Conservation (phyloP, 2,797 vertebrate species). For the Diplodus puntazzo region DNA sequence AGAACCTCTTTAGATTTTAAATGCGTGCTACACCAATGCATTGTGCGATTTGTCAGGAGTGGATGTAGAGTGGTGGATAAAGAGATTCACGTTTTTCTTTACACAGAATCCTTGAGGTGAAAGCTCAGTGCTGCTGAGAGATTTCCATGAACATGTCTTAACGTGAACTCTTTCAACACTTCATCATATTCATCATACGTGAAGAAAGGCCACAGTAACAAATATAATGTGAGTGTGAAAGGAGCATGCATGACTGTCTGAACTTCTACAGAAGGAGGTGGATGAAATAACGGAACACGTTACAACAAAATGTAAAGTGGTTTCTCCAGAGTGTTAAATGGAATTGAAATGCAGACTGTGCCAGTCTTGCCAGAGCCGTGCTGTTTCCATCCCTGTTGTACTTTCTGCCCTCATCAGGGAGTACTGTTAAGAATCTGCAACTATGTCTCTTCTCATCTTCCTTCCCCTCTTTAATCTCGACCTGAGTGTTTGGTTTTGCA, state of each 20-base stretch:
- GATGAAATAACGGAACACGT: slow-evolving; percentile 24
- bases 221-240: slow-evolving; percentile 20
- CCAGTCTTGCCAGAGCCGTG: slow-evolving; percentile 13
- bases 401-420: slow-evolving; percentile 45
- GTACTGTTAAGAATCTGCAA: slow-evolving; percentile 61
- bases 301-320: slow-evolving; percentile 11
- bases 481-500: slow-evolving; percentile 58
- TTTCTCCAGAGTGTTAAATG: slow-evolving; percentile 23
- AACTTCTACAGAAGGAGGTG: slow-evolving; percentile 8
- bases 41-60: not conserved
- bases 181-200: slow-evolving; percentile 3
- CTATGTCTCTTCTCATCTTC: slow-evolving; percentile 56
- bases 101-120: not conserved
- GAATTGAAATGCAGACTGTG: slow-evolving; percentile 48
- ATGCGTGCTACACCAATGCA: no score
- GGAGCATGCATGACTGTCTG: slow-evolving; percentile 2
- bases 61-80: not conserved
- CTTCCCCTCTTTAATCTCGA: slow-evolving; percentile 66
- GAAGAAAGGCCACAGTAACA: slow-evolving; percentile 11
- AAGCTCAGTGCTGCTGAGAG: not conserved
- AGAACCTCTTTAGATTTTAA: no score
- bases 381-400: slow-evolving; percentile 39
- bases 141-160: not conserved
- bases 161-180: not conserved
- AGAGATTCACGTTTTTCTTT: not conserved